Conservation (phyloP, 2,113 vertebrate species). For the Eurystomus gularis region DNA sequence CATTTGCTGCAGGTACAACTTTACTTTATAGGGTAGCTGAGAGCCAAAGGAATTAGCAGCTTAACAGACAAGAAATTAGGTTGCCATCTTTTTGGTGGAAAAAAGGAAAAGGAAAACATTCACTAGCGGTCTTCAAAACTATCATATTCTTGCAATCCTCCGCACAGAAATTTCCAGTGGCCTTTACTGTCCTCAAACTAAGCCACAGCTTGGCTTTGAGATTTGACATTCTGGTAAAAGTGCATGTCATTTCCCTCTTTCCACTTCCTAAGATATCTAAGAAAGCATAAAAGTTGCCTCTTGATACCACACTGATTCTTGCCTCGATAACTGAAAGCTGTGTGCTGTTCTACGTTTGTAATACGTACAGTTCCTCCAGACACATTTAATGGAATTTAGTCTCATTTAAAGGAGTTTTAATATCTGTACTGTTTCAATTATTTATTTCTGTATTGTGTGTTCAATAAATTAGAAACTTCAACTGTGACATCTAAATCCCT, state of each 20-base stretch:
- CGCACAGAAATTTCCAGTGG: background rate
- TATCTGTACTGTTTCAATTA: background rate
- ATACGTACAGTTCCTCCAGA: background rate
- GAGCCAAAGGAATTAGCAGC: background rate
- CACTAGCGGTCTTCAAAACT: background rate
- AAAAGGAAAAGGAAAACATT: background rate
- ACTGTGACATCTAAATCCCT: background rate
- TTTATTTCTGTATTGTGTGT: background rate
- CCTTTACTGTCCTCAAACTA: background rate
- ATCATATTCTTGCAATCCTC: background rate
- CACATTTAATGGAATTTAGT: background rate
- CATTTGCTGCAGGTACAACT: conserved; percentile 85
- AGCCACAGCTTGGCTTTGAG: background rate
- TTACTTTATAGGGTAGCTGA: background rate
- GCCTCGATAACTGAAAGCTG: background rate
- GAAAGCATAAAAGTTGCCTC: background rate
- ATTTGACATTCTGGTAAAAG: background rate
- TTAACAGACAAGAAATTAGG: background rate
- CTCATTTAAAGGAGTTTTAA: background rate
- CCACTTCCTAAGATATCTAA: background rate
- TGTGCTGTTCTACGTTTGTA: background rate
- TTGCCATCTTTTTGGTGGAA: background rate
- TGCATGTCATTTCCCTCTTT: background rate
- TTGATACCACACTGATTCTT: background rate
- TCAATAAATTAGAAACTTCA: background rate